These are phyloP conservation scores for Lytechinus variegatus DNA, from an alignment of 35 echinoderm and acorn worm genomes.

Conservation along the genomic window DNA sequence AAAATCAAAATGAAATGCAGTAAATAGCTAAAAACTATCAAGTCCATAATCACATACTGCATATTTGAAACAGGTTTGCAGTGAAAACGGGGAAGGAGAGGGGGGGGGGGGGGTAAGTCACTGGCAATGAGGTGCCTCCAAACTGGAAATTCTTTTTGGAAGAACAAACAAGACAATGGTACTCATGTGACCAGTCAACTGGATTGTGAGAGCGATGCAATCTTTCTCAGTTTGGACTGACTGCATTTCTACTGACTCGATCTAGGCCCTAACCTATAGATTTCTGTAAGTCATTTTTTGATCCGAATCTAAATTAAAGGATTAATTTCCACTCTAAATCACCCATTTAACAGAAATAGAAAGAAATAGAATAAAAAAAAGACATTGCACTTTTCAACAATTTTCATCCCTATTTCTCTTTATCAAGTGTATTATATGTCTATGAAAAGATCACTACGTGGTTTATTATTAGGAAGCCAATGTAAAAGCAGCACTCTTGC, in stretches of 20 bases:
- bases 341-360: no score
- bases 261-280: no score
- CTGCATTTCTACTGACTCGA: no score
- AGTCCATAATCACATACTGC: not conserved
- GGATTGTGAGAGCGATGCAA: no score
- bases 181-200: no score
- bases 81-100: not conserved
- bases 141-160: no score
- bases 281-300: no score
- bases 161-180: no score
- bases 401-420: not conserved
- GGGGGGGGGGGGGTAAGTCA: not conserved
- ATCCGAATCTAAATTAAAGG: no score
- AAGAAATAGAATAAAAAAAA: not conserved
- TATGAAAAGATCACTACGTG: not conserved
- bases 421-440: not conserved
- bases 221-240: no score
- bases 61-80: not conserved
- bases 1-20: constrained; percentile 3
- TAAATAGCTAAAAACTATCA: not conserved
- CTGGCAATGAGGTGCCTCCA: no score
- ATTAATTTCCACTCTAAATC: no score
- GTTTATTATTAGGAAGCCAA: not conserved
- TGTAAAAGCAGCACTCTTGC: not conserved
- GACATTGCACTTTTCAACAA: not conserved